These are phyloP conservation scores for Helarctos malayanus DNA, from an alignment of 2,797 vertebrate genomes.

Conservation along the genomic window DNA sequence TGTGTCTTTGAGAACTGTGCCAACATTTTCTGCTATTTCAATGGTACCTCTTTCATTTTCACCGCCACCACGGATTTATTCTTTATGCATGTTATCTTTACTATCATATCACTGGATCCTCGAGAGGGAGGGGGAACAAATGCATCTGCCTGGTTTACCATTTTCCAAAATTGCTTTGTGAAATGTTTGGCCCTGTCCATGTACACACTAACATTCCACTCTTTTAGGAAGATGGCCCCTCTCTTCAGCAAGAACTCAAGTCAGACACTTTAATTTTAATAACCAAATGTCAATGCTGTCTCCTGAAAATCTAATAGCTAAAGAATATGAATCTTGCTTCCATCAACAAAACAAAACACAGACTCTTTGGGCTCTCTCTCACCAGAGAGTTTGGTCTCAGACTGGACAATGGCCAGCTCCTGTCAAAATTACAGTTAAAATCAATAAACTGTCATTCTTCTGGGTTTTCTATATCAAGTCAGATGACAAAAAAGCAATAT, in stretches of 20 bases:
- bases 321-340: constrained; percentile 60
- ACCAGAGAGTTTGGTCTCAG: constrained; percentile 55
- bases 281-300: constrained; percentile 40
- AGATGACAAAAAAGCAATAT: constrained; percentile 70
- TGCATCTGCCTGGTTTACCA: neutral
- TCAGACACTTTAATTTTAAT: constrained; percentile 56
- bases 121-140: constrained; percentile 8
- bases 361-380: constrained; percentile 37
- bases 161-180: neutral
- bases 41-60: neutral
- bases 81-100: neutral
- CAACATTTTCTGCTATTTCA: neutral
- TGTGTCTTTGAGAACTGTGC: neutral
- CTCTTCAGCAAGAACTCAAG: constrained; percentile 54
- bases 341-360: constrained; percentile 69
- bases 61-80: neutral
- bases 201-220: neutral
- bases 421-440: constrained; percentile 76
- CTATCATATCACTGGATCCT: neutral
- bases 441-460: constrained; percentile 65
- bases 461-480: constrained; percentile 61
- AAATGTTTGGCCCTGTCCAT: neutral
- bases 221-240: neutral
- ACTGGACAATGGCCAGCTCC: constrained; percentile 63
- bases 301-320: constrained; percentile 38